phyloP scores from a whole-genome alignment of 2,113 vertebrate species.

The Cyprinus carpio region DNA sequence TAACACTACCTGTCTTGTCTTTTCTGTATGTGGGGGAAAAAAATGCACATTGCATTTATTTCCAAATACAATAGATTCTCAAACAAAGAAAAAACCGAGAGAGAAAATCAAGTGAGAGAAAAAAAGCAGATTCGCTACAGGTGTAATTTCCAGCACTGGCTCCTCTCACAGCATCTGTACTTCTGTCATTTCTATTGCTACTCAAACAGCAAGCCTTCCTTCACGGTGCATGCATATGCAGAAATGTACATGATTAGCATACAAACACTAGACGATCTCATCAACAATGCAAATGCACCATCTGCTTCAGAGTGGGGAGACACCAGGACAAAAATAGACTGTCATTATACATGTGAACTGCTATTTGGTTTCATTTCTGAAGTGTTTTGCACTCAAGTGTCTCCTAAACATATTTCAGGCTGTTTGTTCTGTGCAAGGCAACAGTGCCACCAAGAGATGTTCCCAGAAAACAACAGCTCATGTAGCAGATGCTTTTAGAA shows the following conservation, averaged over 20 bases:
- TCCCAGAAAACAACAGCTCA: neutral
- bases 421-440: neutral
- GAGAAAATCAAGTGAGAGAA: neutral
- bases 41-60: no score
- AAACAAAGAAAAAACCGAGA: no score
- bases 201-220: neutral
- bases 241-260: slow-evolving; percentile 56
- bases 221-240: slow-evolving; percentile 57
- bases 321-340: neutral
- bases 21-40: no score
- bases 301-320: neutral
- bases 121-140: neutral
- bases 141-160: neutral
- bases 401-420: neutral
- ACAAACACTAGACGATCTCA: neutral
- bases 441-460: neutral
- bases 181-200: neutral
- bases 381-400: neutral
- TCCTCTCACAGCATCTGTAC: neutral
- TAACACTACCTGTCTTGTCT: neutral
- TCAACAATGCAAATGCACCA: slow-evolving; percentile 7
- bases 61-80: no score
- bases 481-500: neutral
- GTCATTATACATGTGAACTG: neutral
- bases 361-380: neutral